Percentiles rank a stretch among this genome's conserved stretches.
These are phyloP conservation scores for Eupsittula cactorum DNA, from an alignment of 2,113 vertebrate genomes.

Conservation along the genomic window DNA sequence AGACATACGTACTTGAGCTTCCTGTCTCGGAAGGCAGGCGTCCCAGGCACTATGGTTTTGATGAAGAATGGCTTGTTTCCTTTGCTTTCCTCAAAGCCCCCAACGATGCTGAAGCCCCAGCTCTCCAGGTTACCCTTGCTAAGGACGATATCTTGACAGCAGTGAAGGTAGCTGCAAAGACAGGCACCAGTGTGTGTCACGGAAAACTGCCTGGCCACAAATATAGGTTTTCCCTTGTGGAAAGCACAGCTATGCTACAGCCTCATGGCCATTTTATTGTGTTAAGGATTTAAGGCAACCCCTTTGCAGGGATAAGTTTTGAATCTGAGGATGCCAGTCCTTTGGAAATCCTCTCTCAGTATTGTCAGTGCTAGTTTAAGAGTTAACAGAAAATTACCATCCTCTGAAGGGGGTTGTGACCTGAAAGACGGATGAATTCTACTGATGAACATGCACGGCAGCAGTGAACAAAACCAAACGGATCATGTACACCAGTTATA, in stretches of 20 bases:
- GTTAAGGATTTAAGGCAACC: not conserved
- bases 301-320: not conserved
- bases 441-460: not conserved
- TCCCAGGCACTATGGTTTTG: constrained; percentile 93
- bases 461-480: not conserved
- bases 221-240: not conserved
- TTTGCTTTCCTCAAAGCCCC: constrained; percentile 89
- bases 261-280: not conserved
- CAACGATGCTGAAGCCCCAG: constrained; percentile 96
- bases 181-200: not conserved
- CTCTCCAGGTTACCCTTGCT: constrained; percentile 88
- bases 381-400: not conserved
- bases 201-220: not conserved
- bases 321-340: not conserved
- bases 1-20: constrained; percentile 82
- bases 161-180: constrained; percentile 85
- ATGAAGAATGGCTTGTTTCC: constrained; percentile 94
- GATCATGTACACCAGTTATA: not conserved
- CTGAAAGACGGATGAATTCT: not conserved
- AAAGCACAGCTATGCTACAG: not conserved
- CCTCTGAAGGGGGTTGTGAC: not conserved
- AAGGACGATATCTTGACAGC: constrained; percentile 88
- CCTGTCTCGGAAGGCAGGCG: constrained; percentile 86
- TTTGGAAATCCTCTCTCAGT: not conserved
- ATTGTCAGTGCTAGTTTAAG: not conserved